Evolutionary conservation across 2,888 invertebrate species (phyloP), one percentile per base, ranked within the genome.

Genomic region (Mythimna impura): DNA sequence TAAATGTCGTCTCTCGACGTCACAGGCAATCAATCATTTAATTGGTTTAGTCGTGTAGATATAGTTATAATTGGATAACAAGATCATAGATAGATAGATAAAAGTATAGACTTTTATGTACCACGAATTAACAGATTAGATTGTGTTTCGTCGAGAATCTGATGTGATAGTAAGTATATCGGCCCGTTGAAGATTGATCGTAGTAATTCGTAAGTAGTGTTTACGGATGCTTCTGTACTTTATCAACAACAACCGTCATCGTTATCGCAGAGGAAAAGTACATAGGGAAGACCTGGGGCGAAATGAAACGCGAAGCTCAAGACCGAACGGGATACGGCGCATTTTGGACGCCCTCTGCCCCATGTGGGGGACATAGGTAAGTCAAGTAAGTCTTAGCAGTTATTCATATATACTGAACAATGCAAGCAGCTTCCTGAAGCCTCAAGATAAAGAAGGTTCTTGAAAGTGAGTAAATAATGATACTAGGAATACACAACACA

Each of bases 51-150:
- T 34, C n/a, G 5, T 30, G 1, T n/a, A 22, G 12, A 73, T 60
- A 73, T 60, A 57, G 65, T 25, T 12, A 12, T 22, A n/a, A 73
- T 54, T 25, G 65, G 60, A 54, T 60, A 60, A 14, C 20, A 43
- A 14, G 17, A 73, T 30, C 60, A 55, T 61, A 36, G 25, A 57
- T 25, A 25, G 0, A 30, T 25, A 50, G 36, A 57, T 30, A 36
- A 0, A 50, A 14, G n/a, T 40, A 67, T n/a, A 34, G 70, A 5
- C 10, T 65, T 43, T 54, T 47, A 74, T 36, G 36, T 60, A 36
- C 60, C 30, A 40, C 30, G 7, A 63, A 54, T 75, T 36, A 60
- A 60, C 30, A 36, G 69, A 76, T 76, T n/a, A 64, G 47, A 55
- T 50, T 25, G 20, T 14, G 17, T 67, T 34, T 63, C 43, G 25